Base-by-base conservation (phyloP, 2,113 vertebrate species). In the Lagopus leucura region DNA sequence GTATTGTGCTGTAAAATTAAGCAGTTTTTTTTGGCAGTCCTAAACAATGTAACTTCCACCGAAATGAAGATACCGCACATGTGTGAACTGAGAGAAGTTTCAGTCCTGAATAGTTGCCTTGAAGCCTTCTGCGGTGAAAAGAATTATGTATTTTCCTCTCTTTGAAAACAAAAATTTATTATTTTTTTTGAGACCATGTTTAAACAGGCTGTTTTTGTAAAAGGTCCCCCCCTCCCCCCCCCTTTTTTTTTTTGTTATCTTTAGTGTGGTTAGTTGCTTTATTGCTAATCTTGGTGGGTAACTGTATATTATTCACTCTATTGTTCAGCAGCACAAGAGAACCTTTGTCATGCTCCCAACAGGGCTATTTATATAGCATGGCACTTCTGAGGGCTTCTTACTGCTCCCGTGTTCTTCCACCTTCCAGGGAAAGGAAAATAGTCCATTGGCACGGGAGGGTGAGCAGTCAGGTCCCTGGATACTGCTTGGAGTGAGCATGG, bases 261-360 rank as follows among this genome's bases (percentile, higher is more conserved):
- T 95, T 96, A 93, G 61, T 95, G 92, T 92, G 93, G 94, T 93
- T 95, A 89, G 91, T 95, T 94, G 94, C 90, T 96, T 95, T 93
- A 92, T 95, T 96, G 93, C 93, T 95, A 74, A 93, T 96, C 94
- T 93, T 95, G 93, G 90, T 92, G 94, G 93, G 95, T 96, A 95
- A 95, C 88, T 92, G 89, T 95, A 96, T 94, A 94, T 95, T 97
- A 96, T 96, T 96, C 88, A 64, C 90, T 88, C 93, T 91, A 96
- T 97, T 97, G 96, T 96, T 96, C 90, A 83, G 82, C 93, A 95
- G 38, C 82, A 97, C 90, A 97, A 96, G 96, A 92, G 92, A 95
- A 95, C 92, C 95, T 96, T 95, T 97, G 94, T 97, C 90, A 79
- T 87, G 83, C 65, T 95, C 93, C 90, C 82, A 91, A 85, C 78